These are phyloP conservation scores for Actinia equina DNA, from an alignment of 64 coral and sea anemone genomes.

Conservation along the genomic window DNA sequence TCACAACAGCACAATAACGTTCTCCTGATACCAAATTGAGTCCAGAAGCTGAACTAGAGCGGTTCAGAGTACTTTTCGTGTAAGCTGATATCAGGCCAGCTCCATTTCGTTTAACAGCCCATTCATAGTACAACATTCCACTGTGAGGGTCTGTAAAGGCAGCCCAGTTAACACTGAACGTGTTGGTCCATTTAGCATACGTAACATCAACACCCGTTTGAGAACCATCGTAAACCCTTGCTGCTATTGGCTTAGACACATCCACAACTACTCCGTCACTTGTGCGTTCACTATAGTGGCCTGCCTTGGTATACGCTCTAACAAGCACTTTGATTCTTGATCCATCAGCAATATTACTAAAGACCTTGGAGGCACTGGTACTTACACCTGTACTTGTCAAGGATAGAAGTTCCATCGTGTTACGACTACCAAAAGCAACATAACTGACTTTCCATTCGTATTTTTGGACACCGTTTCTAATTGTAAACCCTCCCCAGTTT, in stretches of 20 bases:
- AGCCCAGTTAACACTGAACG: conserved; percentile 65
- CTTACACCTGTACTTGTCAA: conserved; percentile 40
- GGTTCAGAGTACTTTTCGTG: not conserved
- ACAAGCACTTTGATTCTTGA: conserved; percentile 46
- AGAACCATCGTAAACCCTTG: conserved; percentile 30
- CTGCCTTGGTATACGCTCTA: conserved; percentile 77
- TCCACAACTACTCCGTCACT: conserved; percentile 79
- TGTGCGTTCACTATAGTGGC: conserved; percentile 48
- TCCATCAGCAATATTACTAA: conserved; percentile 57
- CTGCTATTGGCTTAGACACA: conserved; percentile 41
- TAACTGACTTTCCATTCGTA: conserved; percentile 54
- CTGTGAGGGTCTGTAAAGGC: conserved; percentile 56
- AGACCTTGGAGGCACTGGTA: conserved; percentile 22
- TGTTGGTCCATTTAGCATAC: conserved; percentile 61
- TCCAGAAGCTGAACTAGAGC: conserved; percentile 7
- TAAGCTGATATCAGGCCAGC: conserved; percentile 46
- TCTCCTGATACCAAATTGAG: conserved; percentile 54
- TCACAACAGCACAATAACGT: conserved; percentile 66
- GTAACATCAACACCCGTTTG: conserved; percentile 19
- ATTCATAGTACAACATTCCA: conserved; percentile 40
- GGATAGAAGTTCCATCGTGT: conserved; percentile 18
- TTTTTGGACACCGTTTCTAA: conserved; percentile 43
- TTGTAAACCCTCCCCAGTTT: conserved; percentile 60
- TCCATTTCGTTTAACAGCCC: conserved; percentile 29
- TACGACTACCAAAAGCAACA: conserved; percentile 15